Evolutionary conservation across 2,888 invertebrate genomes (phyloP).

Genomic region (Dryococelus australis): DNA sequence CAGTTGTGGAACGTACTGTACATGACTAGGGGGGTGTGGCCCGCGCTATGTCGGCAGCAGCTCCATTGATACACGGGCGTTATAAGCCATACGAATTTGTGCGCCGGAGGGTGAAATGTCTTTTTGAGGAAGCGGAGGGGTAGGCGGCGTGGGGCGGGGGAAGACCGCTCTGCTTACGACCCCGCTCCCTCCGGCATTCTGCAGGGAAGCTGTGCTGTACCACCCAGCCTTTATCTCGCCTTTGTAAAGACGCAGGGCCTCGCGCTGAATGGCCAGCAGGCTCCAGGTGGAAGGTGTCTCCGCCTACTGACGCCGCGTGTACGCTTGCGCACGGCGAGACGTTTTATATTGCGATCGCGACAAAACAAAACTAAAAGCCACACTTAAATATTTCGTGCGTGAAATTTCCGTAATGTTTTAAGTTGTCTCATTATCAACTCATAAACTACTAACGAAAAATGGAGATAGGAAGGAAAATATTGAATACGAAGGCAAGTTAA

Average conservation of each 20-base stretch:
- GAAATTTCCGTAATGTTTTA: too few relatives aligned
- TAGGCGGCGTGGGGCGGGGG: not conserved
- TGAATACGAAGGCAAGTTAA: too few relatives aligned
- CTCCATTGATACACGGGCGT: not conserved
- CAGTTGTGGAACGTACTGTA: not conserved
- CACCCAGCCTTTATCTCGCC: not conserved
- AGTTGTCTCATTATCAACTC: too few relatives aligned
- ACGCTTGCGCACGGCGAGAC: not conserved
- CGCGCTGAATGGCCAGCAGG: not conserved
- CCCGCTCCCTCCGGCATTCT: slow-evolving; percentile 8
- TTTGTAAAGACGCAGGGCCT: not conserved
- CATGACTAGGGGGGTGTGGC: not conserved
- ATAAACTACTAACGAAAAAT: too few relatives aligned
- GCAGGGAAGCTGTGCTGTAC: not conserved
- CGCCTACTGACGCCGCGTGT: not conserved
- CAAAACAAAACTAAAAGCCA: too few relatives aligned
- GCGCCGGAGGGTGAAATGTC: not conserved
- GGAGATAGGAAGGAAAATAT: too few relatives aligned
- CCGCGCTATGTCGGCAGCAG: not conserved
- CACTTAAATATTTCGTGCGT: too few relatives aligned
- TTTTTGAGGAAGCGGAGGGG: not conserved
- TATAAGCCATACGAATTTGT: slow-evolving; percentile 3
- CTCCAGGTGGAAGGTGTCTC: slow-evolving; percentile 6
- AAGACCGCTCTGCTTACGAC: not conserved
- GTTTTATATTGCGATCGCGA: not conserved